Percentiles rank a stretch among this genome's conserved stretches.
These are phyloP conservation scores for Petromus typicus DNA, from an alignment of 2,113 vertebrate genomes.

Conservation along the genomic window DNA sequence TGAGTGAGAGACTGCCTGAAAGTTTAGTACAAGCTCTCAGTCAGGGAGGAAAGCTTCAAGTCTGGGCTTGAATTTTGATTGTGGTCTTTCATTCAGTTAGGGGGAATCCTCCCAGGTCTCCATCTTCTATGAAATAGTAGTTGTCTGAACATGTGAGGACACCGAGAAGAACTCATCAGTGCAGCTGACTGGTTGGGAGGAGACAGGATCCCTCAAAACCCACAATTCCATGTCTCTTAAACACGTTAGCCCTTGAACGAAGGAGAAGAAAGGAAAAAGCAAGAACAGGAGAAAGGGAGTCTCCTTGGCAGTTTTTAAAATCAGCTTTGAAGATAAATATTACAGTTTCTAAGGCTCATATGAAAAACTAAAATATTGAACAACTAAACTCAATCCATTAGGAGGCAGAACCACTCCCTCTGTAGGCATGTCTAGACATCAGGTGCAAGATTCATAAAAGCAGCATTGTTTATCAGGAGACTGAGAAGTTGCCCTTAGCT, in stretches of 20 bases:
- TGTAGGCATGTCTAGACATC: neutral
- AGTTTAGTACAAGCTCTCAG: neutral
- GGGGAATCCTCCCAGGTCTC: neutral
- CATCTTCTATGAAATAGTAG: constrained; percentile 31
- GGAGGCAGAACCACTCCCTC: neutral
- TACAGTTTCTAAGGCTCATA: constrained; percentile 30
- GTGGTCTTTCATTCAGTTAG: constrained; percentile 32
- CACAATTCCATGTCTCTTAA: neutral
- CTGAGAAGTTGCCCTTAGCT: constrained; percentile 16
- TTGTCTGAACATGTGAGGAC: neutral
- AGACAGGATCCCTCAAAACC: neutral
- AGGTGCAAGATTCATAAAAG: constrained; percentile 33
- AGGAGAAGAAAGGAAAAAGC: neutral
- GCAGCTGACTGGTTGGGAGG: neutral
- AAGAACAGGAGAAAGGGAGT: neutral
- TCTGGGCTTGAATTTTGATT: constrained; percentile 22
- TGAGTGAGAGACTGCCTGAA: neutral
- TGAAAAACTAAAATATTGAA: constrained; percentile 5
- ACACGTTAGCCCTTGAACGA: neutral
- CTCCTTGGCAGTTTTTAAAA: neutral
- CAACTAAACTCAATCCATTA: neutral
- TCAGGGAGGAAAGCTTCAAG: neutral
- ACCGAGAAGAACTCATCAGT: neutral
- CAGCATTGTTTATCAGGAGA: constrained; percentile 46
- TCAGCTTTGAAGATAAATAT: neutral